Conservation (phyloP, 2,888 invertebrate genomes). For the Iphiclides podalirius region DNA sequence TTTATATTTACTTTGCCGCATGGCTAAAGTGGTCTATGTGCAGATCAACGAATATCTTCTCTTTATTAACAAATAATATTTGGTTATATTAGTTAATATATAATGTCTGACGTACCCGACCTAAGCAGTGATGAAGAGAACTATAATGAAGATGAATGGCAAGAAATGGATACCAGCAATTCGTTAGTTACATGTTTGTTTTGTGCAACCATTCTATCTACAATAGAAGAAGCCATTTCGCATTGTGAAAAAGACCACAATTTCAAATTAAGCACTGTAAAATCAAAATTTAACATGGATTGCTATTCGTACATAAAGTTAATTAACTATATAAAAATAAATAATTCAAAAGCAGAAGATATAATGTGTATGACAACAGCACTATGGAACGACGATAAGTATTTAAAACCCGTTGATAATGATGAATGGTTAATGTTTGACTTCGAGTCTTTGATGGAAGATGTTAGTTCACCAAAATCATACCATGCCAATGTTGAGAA, state of each 20-base stretch:
- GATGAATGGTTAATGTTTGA: conserved; percentile 93
- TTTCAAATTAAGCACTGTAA: conserved; percentile 83
- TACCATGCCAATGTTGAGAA: conserved; percentile 82
- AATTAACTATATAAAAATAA: conserved; percentile 87
- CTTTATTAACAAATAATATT: conserved; percentile 4
- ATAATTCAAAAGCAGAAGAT: conserved; percentile 79
- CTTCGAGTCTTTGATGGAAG: conserved; percentile 71
- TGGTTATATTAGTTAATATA: conserved; percentile 19
- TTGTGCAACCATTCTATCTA: conserved; percentile 81
- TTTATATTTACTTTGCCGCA: conserved; percentile 37
- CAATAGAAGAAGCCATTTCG: conserved; percentile 82
- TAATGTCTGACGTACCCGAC: conserved; percentile 71
- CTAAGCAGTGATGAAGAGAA: conserved; percentile 74
- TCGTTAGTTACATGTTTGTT: conserved; percentile 83
- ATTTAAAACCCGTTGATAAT: conserved; percentile 86
- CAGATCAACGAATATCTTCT: not conserved
- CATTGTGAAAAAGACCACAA: conserved; percentile 84
- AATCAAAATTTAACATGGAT: conserved; percentile 87
- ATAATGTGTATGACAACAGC: conserved; percentile 73
- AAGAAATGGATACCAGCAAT: conserved; percentile 69
- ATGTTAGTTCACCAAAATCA: conserved; percentile 59
- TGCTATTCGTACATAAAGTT: conserved; percentile 90
- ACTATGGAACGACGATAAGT: conserved; percentile 88
- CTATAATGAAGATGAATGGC: conserved; percentile 73
- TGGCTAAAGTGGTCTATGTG: conserved; percentile 34